These are phyloP conservation scores for Spinibarbus caldwelli DNA, from an alignment of 2,797 vertebrate species.

Conservation along the genomic window DNA sequence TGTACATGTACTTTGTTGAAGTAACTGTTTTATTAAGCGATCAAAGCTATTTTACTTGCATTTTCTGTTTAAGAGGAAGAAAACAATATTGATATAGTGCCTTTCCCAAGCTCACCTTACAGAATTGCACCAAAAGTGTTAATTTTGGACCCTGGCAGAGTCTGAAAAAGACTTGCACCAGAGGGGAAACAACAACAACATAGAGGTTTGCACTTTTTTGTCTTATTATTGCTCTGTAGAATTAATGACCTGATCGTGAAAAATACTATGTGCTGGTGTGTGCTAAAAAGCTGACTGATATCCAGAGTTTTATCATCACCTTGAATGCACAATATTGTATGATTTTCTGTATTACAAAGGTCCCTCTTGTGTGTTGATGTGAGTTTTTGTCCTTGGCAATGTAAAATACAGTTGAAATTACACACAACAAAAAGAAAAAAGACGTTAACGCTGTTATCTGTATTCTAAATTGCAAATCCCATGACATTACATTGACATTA, in stretches of 20 bases:
- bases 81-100: not conserved
- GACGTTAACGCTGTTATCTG: not conserved
- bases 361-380: constrained; percentile 2
- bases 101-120: not conserved
- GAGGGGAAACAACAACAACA: constrained; percentile 47
- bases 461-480: not conserved
- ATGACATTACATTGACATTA: not conserved
- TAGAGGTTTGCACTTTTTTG: constrained; percentile 53
- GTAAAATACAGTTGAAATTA: constrained; percentile 10
- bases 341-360: not conserved
- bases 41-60: not conserved
- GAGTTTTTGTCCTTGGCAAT: not conserved
- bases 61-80: not conserved
- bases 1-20: no score
- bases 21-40: no score
- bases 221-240: no score
- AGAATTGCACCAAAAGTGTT: not conserved
- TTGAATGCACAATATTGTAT: not conserved
- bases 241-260: no score
- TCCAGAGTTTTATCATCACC: not conserved
- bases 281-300: not conserved
- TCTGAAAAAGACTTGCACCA: not conserved
- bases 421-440: no score
- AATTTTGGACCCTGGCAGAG: constrained; percentile 8
- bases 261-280: no score